These are phyloP conservation scores for Phrynocephalus versicolor DNA, from an alignment of 2,113 vertebrate species.

Conservation along the genomic window DNA sequence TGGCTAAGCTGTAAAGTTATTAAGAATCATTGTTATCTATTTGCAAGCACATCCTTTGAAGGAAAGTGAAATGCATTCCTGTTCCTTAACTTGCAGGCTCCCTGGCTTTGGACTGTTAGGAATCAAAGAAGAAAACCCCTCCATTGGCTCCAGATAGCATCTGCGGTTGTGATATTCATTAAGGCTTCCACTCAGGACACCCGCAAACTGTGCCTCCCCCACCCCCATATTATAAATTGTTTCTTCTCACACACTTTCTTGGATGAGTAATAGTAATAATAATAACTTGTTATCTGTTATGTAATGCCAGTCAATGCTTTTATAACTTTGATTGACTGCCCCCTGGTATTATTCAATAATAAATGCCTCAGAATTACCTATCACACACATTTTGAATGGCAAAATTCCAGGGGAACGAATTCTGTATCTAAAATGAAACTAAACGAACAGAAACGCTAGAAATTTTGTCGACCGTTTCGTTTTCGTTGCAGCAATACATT, in stretches of 20 bases:
- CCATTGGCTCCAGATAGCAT: not conserved
- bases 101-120: conserved; percentile 73
- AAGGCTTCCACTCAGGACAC: accelerated
- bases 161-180: not conserved
- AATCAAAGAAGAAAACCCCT: conserved; percentile 60
- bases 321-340: too few relatives aligned
- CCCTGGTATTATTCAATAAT: too few relatives aligned
- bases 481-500: too few relatives aligned
- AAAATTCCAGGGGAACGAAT: not conserved
- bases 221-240: too few relatives aligned
- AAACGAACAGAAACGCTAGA: too few relatives aligned
- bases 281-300: too few relatives aligned
- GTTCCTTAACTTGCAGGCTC: conserved; percentile 60
- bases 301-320: too few relatives aligned
- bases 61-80: conserved; percentile 15
- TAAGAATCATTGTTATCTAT: not conserved
- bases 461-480: too few relatives aligned
- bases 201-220: too few relatives aligned
- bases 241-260: not conserved
- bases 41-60: not conserved
- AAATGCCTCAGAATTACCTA: not conserved
- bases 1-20: not conserved
- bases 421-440: too few relatives aligned
- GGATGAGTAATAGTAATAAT: too few relatives aligned
- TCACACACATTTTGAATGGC: not conserved